Base-by-base conservation (phyloP, 2,888 invertebrate genomes). In the Platycheirus rosarum region DNA sequence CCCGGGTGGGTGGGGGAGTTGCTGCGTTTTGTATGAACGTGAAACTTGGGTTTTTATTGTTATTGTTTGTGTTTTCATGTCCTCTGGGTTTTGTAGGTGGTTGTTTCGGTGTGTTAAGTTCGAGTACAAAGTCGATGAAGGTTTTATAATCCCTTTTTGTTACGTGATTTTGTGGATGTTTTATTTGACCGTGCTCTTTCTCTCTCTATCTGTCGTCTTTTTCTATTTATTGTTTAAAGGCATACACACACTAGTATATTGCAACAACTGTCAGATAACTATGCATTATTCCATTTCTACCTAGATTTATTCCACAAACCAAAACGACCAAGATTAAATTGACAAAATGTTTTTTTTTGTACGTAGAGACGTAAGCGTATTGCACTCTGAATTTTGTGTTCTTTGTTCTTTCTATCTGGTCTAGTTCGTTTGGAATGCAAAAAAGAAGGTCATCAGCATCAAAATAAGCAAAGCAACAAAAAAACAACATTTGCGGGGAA, bases 361-460 rank as follows among this genome's bases (percentile, higher is more conserved):
- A 53, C 13, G 35, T 20, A 53, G 35, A 32, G 11, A 42, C 8
- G 3, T 11, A 14, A 26, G 57, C 55, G 35, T 51, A 57, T 69
- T 55, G 11, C 32, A 20, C 40, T 29, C 20, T 23, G n/a, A n/a
- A 37, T 32, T 68, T 68, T 20, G 14, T 44, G 46, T 68, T 78
- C 71, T 73, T 68, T 69, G 55, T 74, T 79, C 68, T n/a, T n/a
- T n/a, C n/a, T n/a, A n/a, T n/a, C n/a, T 74, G 74, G 68, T 79
- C 62, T 49, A 57, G 57, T 69, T 65, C 26, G 8, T 7, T 32
- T 5, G 7, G 29, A 32, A 32, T 4, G n/a, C 2, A 40, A 44
- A 66, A 37, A 68, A 73, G 78, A 79, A 75, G 79, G 79, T 79
- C 74, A 75, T 74, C 69, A 70, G 23, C 69, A 65, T 68, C 62